These are phyloP conservation scores for Strigamia maritima DNA, from an alignment of 2,888 invertebrate species.

Conservation along the genomic window DNA sequence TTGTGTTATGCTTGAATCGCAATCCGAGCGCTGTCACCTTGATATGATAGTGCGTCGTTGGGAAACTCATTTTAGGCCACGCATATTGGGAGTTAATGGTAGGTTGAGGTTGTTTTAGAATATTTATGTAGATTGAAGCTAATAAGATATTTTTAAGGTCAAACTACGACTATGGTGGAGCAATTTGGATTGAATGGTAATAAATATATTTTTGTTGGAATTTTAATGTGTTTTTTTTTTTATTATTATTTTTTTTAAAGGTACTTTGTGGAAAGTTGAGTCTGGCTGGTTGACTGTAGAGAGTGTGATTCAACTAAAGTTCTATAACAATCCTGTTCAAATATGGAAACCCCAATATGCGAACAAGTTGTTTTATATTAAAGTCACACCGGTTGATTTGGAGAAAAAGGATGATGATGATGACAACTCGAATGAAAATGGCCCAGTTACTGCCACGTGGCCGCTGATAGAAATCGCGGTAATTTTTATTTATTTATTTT, in stretches of 20 bases:
- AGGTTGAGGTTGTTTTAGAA: neutral
- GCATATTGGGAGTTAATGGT: constrained; percentile 52
- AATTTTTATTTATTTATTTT: no score
- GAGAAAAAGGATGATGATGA: constrained; percentile 47
- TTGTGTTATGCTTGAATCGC: constrained; percentile 64
- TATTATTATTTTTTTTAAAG: neutral
- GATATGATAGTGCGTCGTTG: constrained; percentile 67
- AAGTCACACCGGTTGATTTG: constrained; percentile 69
- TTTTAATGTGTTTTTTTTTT: neutral
- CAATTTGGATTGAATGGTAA: neutral
- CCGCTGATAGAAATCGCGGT: constrained; percentile 59
- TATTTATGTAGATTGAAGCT: neutral
- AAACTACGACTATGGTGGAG: neutral
- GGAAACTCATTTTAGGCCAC: constrained; percentile 73
- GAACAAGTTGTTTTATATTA: constrained; percentile 57
- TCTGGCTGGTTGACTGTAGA: constrained; percentile 82
- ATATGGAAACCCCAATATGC: constrained; percentile 60
- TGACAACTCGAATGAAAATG: neutral
- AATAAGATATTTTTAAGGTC: neutral
- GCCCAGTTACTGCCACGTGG: constrained; percentile 46
- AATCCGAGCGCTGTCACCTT: constrained; percentile 53
- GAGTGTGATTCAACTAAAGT: constrained; percentile 76
- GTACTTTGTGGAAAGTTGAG: constrained; percentile 57
- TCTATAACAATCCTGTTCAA: constrained; percentile 70
- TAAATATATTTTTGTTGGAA: neutral